Evolutionary conservation across 2,888 invertebrate species (phyloP).

Genomic region (Athalia cordata): DNA sequence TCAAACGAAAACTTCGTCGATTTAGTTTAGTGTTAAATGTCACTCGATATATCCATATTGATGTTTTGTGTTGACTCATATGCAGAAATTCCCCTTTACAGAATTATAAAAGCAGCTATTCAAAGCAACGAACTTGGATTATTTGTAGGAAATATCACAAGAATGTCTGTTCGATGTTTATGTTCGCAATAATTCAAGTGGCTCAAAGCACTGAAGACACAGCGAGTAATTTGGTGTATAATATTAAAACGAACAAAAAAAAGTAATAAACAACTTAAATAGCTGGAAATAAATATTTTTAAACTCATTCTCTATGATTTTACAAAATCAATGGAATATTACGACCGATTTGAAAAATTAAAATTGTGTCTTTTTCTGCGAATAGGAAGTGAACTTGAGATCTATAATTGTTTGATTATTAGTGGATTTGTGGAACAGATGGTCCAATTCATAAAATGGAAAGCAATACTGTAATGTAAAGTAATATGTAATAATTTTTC

Average conservation of each 20-base stretch:
- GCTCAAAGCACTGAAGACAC: too few relatives aligned
- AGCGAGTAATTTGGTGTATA: too few relatives aligned
- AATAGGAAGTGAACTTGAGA: neutral
- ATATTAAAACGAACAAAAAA: too few relatives aligned
- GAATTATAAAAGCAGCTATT: too few relatives aligned
- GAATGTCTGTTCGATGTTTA: too few relatives aligned
- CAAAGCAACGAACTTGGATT: too few relatives aligned
- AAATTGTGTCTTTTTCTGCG: slow-evolving; percentile 3
- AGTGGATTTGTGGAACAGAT: slow-evolving; percentile 20
- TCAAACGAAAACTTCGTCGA: neutral
- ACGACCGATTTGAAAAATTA: neutral
- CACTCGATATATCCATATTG: slow-evolving; percentile 6
- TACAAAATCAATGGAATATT: too few relatives aligned
- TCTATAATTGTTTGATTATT: neutral
- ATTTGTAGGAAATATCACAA: too few relatives aligned
- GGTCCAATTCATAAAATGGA: slow-evolving; percentile 42
- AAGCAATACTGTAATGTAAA: slow-evolving; percentile 27
- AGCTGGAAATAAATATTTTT: too few relatives aligned
- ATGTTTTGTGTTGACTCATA: slow-evolving; percentile 5
- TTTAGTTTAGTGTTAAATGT: slow-evolving; percentile 22
- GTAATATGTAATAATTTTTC: slow-evolving; percentile 26
- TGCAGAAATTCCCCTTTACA: too few relatives aligned
- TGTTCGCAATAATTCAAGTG: neutral
- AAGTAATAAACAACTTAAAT: too few relatives aligned
- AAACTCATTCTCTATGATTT: too few relatives aligned